Percentiles rank a stretch among this genome's conserved stretches.
Conservation (phyloP, 2,888 invertebrate species). For the Lochmaea crataegi region DNA sequence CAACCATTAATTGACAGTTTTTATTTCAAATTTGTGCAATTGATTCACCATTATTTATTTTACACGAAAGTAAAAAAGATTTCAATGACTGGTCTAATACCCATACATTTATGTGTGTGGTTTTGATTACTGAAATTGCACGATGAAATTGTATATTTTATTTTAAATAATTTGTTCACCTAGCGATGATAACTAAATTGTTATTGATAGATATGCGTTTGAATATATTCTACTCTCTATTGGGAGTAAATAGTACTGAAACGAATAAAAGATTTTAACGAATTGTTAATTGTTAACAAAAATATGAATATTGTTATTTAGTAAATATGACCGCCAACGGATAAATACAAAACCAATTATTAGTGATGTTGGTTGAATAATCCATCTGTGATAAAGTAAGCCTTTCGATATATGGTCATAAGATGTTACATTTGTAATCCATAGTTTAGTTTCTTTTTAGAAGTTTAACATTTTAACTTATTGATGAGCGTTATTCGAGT, state of each 20-base stretch:
- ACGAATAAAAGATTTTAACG: background rate
- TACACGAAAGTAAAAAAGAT: background rate
- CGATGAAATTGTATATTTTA: background rate
- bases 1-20: too few species aligned
- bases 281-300: too few species aligned
- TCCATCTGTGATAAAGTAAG: too few species aligned
- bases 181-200: background rate
- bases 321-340: background rate
- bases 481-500: too few species aligned
- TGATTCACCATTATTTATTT: too few species aligned
- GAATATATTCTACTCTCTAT: background rate
- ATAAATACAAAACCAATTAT: background rate
- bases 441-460: too few species aligned
- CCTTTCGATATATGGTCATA: too few species aligned
- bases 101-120: background rate
- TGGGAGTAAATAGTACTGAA: background rate
- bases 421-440: too few species aligned
- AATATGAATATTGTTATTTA: background rate
- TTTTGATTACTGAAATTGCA: background rate
- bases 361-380: too few species aligned
- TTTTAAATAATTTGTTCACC: background rate
- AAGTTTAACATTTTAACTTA: too few species aligned
- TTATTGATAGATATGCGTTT: background rate
- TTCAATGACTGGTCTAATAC: background rate
- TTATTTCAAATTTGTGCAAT: too few species aligned